Conservation (phyloP, 2,113 vertebrate species). For the Percina caprodes region DNA sequence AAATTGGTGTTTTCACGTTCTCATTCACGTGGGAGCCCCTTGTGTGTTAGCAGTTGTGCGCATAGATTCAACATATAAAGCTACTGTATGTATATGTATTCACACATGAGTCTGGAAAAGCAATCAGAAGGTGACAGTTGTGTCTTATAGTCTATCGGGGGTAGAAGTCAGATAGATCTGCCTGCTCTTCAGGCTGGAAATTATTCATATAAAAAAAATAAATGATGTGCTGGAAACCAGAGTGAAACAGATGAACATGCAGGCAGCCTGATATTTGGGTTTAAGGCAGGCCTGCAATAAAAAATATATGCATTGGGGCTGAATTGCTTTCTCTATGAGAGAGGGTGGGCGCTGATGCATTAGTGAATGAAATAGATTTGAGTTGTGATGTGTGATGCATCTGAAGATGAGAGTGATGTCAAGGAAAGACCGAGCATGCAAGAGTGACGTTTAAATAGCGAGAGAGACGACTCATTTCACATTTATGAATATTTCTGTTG, state of each 20-base stretch:
- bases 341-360: slow-evolving; percentile 1
- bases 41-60: slow-evolving; percentile 1
- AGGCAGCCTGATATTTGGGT: slow-evolving; percentile 16
- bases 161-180: slow-evolving; percentile 23
- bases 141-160: slow-evolving; percentile 5
- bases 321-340: slow-evolving; percentile 20
- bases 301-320: slow-evolving; percentile 10
- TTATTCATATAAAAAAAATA: slow-evolving; percentile 4
- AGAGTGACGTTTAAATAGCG: slow-evolving; percentile 6
- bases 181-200: slow-evolving; percentile 31
- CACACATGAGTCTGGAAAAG: slow-evolving; percentile 5
- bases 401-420: background rate
- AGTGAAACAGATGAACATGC: slow-evolving; percentile 23
- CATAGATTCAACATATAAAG: background rate
- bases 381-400: slow-evolving; percentile 26
- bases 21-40: background rate
- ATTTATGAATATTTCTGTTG: slow-evolving; percentile 42
- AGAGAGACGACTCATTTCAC: slow-evolving; percentile 10
- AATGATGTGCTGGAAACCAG: slow-evolving; percentile 5
- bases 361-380: slow-evolving; percentile 40
- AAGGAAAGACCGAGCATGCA: background rate
- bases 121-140: slow-evolving; percentile 49
- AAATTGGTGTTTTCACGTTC: background rate
- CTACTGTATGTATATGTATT: background rate
- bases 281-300: background rate